Percentiles rank a stretch among this genome's conserved stretches.
Conservation (phyloP, 2,113 vertebrate genomes). For the Galemys pyrenaicus region DNA sequence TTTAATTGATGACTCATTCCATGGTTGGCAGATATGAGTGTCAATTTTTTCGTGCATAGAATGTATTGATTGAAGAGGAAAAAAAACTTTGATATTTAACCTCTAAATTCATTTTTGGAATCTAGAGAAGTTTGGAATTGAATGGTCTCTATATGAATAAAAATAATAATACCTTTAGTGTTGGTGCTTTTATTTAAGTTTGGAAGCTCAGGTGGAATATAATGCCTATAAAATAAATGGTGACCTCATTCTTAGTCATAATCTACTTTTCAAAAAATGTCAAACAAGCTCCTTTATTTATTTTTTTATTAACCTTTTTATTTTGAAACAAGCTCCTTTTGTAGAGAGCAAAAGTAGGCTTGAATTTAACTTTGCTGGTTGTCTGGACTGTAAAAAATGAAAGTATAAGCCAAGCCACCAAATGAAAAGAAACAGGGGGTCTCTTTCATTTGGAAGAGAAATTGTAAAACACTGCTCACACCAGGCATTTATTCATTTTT, state of each 20-base stretch:
- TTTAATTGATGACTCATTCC: slow-evolving; percentile 2
- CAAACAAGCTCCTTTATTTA: slow-evolving; percentile 58
- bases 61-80: background rate
- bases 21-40: background rate
- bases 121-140: background rate
- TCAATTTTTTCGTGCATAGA: background rate
- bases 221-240: slow-evolving; percentile 48
- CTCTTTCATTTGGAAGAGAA: slow-evolving; percentile 75
- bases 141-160: slow-evolving; percentile 1
- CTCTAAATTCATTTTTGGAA: background rate
- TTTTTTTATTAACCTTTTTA: slow-evolving; percentile 67
- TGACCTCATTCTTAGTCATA: slow-evolving; percentile 63
- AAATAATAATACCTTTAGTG: slow-evolving; percentile 42
- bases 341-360: slow-evolving; percentile 71
- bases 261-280: slow-evolving; percentile 63
- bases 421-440: slow-evolving; percentile 77
- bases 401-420: slow-evolving; percentile 63
- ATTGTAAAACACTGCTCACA: slow-evolving; percentile 51
- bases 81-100: slow-evolving; percentile 25
- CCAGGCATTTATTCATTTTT: slow-evolving; percentile 69
- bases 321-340: slow-evolving; percentile 76
- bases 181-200: slow-evolving; percentile 61
- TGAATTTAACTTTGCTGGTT: slow-evolving; percentile 71
- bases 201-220: slow-evolving; percentile 58
- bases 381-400: slow-evolving; percentile 75